These are phyloP conservation scores for Unio delphinus DNA, from an alignment of 2,888 invertebrate genomes.

Conservation along the genomic window DNA sequence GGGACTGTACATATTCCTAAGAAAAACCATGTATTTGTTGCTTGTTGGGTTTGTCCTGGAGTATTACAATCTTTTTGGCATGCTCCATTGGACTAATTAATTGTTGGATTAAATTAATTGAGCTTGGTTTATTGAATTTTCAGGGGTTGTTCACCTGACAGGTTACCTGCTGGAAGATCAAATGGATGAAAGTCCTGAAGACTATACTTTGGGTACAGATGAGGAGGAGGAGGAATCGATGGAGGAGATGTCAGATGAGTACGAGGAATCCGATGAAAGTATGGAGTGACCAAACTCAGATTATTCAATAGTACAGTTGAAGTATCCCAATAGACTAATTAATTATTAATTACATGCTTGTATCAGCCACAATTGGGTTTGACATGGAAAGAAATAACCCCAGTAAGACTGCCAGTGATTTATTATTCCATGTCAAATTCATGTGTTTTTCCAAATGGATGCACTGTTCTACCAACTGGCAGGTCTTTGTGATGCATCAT, in stretches of 20 bases:
- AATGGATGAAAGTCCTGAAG: slow-evolving; percentile 72
- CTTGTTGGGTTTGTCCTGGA: background rate
- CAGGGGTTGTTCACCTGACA: slow-evolving; percentile 67
- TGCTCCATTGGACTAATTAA: too few relatives aligned
- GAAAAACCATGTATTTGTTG: too few relatives aligned
- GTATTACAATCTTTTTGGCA: background rate
- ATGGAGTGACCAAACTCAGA: background rate
- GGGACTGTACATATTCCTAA: too few relatives aligned
- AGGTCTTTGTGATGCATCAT: too few relatives aligned
- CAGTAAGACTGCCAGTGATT: too few relatives aligned
- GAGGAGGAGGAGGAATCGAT: slow-evolving; percentile 12
- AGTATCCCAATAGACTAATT: background rate
- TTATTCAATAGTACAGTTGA: background rate
- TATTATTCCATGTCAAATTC: too few relatives aligned
- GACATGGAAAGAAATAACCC: too few relatives aligned
- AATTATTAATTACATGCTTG: slow-evolving; percentile 21
- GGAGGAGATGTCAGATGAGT: slow-evolving; percentile 7
- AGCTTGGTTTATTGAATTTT: slow-evolving; percentile 3
- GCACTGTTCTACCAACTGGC: too few relatives aligned
- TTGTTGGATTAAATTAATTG: background rate
- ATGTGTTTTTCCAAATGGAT: too few relatives aligned
- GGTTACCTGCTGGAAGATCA: slow-evolving; percentile 66
- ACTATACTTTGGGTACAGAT: slow-evolving; percentile 51
- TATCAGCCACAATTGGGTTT: slow-evolving; percentile 8
- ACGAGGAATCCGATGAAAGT: slow-evolving; percentile 21